Evolutionary conservation across 2,797 vertebrate species (phyloP).

Genomic region (Tenualosa ilisha): DNA sequence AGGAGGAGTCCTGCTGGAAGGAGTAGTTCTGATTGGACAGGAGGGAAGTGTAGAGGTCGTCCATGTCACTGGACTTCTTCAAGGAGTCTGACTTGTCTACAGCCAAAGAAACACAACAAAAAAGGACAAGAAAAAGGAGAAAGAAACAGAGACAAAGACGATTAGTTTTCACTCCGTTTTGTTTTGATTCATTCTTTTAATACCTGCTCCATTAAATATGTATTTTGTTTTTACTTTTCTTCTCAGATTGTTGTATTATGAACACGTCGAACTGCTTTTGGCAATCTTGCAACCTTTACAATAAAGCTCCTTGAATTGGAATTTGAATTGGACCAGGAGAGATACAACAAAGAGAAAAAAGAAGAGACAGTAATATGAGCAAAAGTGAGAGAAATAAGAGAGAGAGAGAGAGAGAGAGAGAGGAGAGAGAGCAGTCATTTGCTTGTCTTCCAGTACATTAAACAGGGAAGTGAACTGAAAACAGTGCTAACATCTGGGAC

Average conservation of each 20-base stretch:
- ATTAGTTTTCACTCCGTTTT: neutral
- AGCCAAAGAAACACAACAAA: conserved; percentile 72
- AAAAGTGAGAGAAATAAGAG: neutral
- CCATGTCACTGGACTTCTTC: conserved; percentile 75
- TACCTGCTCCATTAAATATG: no score
- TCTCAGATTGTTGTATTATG: no score
- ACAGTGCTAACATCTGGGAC: conserved; percentile 8
- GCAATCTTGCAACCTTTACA: no score
- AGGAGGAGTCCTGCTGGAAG: conserved; percentile 48
- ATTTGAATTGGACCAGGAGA: neutral
- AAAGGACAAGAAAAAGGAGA: neutral
- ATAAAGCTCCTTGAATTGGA: no score
- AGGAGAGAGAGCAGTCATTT: neutral
- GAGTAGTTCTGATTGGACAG: conserved; percentile 70
- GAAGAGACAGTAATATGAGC: neutral
- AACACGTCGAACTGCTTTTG: no score
- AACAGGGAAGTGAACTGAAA: neutral
- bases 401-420: neutral
- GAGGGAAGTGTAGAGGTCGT: conserved; percentile 90
- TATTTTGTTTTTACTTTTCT: no score
- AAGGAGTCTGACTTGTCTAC: conserved; percentile 68
- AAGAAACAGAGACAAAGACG: conserved; percentile 12
- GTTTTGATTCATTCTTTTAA: no score
- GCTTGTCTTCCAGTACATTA: neutral
- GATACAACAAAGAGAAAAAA: neutral